phyloP scores from a whole-genome alignment of 2,113 vertebrate genomes.

The Dromiciops gliroides region DNA sequence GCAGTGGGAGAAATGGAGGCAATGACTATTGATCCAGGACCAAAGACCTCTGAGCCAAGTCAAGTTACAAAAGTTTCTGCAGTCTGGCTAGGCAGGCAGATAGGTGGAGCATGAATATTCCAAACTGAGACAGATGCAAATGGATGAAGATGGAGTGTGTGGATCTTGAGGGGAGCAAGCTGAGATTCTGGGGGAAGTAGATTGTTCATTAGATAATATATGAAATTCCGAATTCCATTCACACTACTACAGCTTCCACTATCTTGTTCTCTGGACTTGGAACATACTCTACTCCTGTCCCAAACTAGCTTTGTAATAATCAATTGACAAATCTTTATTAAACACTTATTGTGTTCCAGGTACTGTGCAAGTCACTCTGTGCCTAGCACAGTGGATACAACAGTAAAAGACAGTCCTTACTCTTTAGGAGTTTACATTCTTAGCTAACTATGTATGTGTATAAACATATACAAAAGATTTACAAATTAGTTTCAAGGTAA shows the following conservation, averaged over 20 bases:
- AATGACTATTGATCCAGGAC: background rate
- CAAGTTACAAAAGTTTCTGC: background rate
- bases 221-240: background rate
- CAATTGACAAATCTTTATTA: background rate
- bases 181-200: background rate
- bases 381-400: background rate
- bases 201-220: background rate
- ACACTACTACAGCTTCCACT: background rate
- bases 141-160: no score
- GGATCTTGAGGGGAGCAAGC: background rate
- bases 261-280: background rate
- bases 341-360: background rate
- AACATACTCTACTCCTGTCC: background rate
- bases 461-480: background rate
- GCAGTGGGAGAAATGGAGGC: background rate
- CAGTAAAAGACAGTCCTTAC: background rate
- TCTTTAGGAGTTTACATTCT: background rate
- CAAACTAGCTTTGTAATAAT: background rate
- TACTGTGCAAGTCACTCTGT: background rate
- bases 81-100: background rate
- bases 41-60: background rate
- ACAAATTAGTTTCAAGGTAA: background rate
- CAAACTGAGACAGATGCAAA: background rate
- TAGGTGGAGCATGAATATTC: background rate
- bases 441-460: background rate